Percentiles rank a stretch among this genome's conserved stretches.
phyloP scores from a whole-genome alignment of 2,797 vertebrate genomes.

The Pipistrellus pygmaeus region DNA sequence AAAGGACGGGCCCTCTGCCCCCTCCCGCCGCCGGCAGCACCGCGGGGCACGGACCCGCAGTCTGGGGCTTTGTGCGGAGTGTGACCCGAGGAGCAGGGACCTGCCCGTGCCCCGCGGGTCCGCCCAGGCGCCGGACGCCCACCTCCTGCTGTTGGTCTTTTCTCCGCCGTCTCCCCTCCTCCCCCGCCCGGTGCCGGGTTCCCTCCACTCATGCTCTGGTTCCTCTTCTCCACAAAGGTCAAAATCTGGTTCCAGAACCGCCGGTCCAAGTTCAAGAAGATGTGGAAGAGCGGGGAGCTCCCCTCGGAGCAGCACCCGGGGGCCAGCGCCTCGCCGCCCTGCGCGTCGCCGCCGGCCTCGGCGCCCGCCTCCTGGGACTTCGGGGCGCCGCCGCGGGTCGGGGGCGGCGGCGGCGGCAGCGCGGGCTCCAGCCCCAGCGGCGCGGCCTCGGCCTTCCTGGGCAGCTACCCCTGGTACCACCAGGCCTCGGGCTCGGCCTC shows the following conservation, averaged over 20 bases:
- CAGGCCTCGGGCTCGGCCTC: slow-evolving; percentile 91
- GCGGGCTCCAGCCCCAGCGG: slow-evolving; percentile 92
- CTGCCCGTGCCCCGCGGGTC: not conserved
- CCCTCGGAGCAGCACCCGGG: slow-evolving; percentile 92
- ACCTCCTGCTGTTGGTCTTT: not conserved
- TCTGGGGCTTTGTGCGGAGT: not conserved
- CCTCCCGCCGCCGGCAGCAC: not conserved
- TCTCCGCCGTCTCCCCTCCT: not conserved
- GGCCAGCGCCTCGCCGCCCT: slow-evolving; percentile 92
- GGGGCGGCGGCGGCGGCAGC: slow-evolving; percentile 83
- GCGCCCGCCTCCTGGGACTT: slow-evolving; percentile 94
- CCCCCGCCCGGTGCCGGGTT: not conserved
- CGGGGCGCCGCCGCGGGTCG: slow-evolving; percentile 92
- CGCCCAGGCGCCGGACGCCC: not conserved
- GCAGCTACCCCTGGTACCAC: slow-evolving; percentile 97
- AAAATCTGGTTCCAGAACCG: slow-evolving; percentile 99
- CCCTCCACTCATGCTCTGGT: slow-evolving; percentile 46
- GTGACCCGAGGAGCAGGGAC: not conserved
- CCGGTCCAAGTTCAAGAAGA: slow-evolving; percentile 98
- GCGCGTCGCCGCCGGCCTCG: slow-evolving; percentile 91
- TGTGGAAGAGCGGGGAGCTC: slow-evolving; percentile 98
- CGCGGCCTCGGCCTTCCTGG: slow-evolving; percentile 92
- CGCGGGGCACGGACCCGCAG: accelerated
- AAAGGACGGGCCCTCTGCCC: not conserved
- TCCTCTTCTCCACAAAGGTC: slow-evolving; percentile 87